Conservation (phyloP, 2,888 invertebrate genomes). For the Unio delphinus region DNA sequence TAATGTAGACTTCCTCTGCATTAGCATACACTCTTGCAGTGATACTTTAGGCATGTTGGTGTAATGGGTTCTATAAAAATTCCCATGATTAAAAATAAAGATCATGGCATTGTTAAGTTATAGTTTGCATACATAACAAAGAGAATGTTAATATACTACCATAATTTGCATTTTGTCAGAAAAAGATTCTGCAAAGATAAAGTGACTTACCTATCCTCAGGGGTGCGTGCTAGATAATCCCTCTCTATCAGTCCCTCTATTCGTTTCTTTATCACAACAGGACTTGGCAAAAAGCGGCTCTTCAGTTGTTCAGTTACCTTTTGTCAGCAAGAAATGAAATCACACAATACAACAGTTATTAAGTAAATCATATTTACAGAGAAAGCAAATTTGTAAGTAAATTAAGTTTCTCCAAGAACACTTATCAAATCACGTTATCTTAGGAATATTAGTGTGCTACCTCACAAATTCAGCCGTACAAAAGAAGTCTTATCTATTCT, state of each 20-base stretch:
- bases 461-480: too few species aligned
- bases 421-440: too few species aligned
- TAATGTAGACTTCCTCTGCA: too few species aligned
- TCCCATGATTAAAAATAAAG: too few species aligned
- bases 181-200: neutral
- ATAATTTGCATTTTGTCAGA: neutral
- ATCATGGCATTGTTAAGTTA: too few species aligned
- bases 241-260: constrained; percentile 99
- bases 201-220: constrained; percentile 82
- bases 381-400: neutral
- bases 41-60: too few species aligned
- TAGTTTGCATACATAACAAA: neutral
- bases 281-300: constrained; percentile 96
- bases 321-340: neutral
- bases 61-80: too few species aligned
- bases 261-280: constrained; percentile 98
- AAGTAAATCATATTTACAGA: neutral
- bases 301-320: constrained; percentile 93
- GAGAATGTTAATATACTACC: neutral
- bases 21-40: too few species aligned
- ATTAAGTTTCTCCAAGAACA: too few species aligned
- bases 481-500: too few species aligned
- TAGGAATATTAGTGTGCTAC: too few species aligned
- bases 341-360: neutral
- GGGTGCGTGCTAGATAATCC: constrained; percentile 97